phyloP scores from a whole-genome alignment of 35 echinoderm and acorn worm genomes.

The Hemicentrotus pulcherrimus region DNA sequence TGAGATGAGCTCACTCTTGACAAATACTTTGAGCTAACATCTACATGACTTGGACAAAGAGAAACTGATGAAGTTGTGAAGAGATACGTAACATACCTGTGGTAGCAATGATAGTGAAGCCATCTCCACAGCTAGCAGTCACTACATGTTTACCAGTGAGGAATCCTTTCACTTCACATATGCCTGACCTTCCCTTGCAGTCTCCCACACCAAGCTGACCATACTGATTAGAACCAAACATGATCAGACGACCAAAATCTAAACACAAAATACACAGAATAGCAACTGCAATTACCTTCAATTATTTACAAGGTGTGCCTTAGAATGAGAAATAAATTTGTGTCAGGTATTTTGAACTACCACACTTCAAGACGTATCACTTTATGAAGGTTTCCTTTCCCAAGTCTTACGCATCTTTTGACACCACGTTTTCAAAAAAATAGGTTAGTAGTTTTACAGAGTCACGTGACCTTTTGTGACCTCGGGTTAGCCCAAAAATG shows the following conservation, averaged over 20 bases:
- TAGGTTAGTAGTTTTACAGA: too few relatives aligned
- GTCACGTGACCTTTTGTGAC: too few relatives aligned
- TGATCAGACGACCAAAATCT: conserved; percentile 82
- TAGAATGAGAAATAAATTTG: too few relatives aligned
- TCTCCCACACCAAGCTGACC: conserved; percentile 95
- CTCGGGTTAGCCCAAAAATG: too few relatives aligned
- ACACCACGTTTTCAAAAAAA: too few relatives aligned
- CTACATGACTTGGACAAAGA: neutral
- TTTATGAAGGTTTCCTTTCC: too few relatives aligned
- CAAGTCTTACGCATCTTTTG: too few relatives aligned
- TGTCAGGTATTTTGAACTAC: too few relatives aligned
- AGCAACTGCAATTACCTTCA: too few relatives aligned
- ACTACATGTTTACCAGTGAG: conserved; percentile 78
- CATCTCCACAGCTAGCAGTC: conserved; percentile 82
- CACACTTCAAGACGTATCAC: too few relatives aligned
- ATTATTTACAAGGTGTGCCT: too few relatives aligned
- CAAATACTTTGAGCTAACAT: neutral
- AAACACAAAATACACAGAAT: neutral
- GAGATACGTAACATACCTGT: conserved; percentile 52
- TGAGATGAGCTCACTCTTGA: too few relatives aligned
- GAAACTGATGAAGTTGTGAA: neutral
- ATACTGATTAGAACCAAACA: conserved; percentile 90
- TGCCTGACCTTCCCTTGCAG: conserved; percentile 74
- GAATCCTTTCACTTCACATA: conserved; percentile 79
- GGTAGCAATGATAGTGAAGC: conserved; percentile 93